These are phyloP conservation scores for Aradophagus sp. DNA, from an alignment of 1,140 invertebrate genomes.

Conservation along the genomic window DNA sequence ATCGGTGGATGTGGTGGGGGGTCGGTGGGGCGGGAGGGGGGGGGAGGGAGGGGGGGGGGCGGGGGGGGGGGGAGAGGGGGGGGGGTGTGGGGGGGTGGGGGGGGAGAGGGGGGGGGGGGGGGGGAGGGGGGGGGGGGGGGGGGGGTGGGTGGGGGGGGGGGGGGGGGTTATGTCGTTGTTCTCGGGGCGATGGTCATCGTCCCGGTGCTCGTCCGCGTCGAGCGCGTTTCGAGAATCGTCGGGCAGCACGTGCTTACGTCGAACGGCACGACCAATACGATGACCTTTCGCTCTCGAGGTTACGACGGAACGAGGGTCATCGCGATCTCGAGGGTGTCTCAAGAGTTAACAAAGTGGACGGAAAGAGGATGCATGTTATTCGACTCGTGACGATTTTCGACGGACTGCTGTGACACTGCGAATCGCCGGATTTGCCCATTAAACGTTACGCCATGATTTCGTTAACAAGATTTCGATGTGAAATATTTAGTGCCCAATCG, in stretches of 20 bases:
- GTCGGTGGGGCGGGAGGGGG: too few relatives aligned
- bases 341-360: slow-evolving; percentile 54
- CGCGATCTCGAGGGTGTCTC: slow-evolving; percentile 48
- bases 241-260: slow-evolving; percentile 50
- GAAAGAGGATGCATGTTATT: slow-evolving; percentile 41
- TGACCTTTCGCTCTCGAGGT: slow-evolving; percentile 54
- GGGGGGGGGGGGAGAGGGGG: slow-evolving; percentile 5
- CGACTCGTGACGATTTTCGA: slow-evolving; percentile 38
- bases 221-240: slow-evolving; percentile 52
- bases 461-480: slow-evolving; percentile 23
- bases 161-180: slow-evolving; percentile 29
- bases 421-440: slow-evolving; percentile 24
- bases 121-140: too few relatives aligned
- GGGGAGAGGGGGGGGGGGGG: too few relatives aligned
- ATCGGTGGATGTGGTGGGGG: too few relatives aligned
- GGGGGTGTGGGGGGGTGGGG: too few relatives aligned
- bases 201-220: slow-evolving; percentile 24
- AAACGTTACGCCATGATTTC: slow-evolving; percentile 17
- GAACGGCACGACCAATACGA: slow-evolving; percentile 48
- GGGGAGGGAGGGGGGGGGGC: too few relatives aligned
- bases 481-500: slow-evolving; percentile 12
- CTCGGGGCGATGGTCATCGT: slow-evolving; percentile 25
- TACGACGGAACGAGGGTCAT: slow-evolving; percentile 54
- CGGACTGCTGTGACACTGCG: slow-evolving; percentile 8
- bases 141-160: too few relatives aligned